Base-by-base conservation (phyloP, 2,113 vertebrate genomes). In the Cheirogaleus medius region DNA sequence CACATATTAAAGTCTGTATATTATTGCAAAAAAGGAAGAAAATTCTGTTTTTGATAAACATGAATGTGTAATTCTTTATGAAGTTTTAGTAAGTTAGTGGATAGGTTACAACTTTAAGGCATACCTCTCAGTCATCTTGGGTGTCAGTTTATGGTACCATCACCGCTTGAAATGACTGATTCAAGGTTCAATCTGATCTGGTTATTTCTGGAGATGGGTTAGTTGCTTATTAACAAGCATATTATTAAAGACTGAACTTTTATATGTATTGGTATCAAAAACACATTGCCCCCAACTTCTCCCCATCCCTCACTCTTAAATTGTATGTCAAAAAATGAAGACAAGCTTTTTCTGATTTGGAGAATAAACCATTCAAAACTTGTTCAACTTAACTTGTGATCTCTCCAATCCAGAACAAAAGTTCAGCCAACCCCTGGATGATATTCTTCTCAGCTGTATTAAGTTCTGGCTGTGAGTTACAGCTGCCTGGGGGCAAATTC, bases 311-410 rank as follows among this genome's bases (percentile, higher is more conserved):
- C 44, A 71, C 86, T 91, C 84, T 69, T 71, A 87, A 82, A 64
- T 63, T 69, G 20, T 56, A 77, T 71, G 6, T 94, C 76, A 77
- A 93, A 92, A 97, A 95, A 63, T 21, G 64, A 80, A 93, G 69
- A 66, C 21, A 81, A 68, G n/a, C 15, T 68, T 71, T 47, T 60
- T 92, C 54, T 54, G 58, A 85, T 52, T 68, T 97, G 39, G 73
- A 69, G 80, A 83, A 95, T 27, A 93, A 96, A 78, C 34, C 82
- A 87, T 95, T 95, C 74, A 94, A 69, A 93, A 94, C 47, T 4
- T 63, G 44, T 96, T 95, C 15, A 87, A 96, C 42, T 87, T 84
- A 58, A 94, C 21, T 82, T 47, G n/a, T 37, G 58, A 77, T 94
- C 83, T 71, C 63, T 49, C 44, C 18, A 60, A 58, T 93, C 54